Evolutionary conservation across 2,888 invertebrate species (phyloP).

Genomic region (Archaeoteleia sp.): DNA sequence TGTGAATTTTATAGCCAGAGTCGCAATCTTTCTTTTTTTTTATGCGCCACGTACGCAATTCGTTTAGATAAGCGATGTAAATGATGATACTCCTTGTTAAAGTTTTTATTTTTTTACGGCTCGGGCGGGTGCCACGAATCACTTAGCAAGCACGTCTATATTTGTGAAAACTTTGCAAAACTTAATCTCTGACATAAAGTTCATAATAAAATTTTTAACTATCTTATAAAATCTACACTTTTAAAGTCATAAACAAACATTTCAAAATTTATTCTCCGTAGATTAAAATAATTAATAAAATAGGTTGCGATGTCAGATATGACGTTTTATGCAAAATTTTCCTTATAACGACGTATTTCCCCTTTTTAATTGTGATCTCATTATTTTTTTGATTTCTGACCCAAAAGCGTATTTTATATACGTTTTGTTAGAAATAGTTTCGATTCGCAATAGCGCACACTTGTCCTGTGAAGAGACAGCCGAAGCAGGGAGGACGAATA

Average conservation of each 20-base stretch:
- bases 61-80: constrained; percentile 25
- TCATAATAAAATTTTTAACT: too few species aligned
- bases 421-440: constrained; percentile 17
- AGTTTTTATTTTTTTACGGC: constrained; percentile 54
- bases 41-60: constrained; percentile 20
- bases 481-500: constrained; percentile 20
- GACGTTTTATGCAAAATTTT: constrained; percentile 16
- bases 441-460: constrained; percentile 34
- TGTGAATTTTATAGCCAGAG: constrained; percentile 26
- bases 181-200: too few species aligned
- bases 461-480: constrained; percentile 30
- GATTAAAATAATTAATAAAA: too few species aligned
- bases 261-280: too few species aligned
- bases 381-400: constrained; percentile 21
- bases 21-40: constrained; percentile 30
- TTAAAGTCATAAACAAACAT: too few species aligned
- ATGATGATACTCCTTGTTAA: constrained; percentile 48
- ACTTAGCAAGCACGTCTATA: constrained; percentile 9
- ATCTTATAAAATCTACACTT: too few species aligned
- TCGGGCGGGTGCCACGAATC: constrained; percentile 23
- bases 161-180: constrained; percentile 26
- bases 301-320: too few species aligned
- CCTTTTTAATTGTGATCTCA: constrained; percentile 38
- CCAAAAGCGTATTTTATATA: constrained; percentile 9
- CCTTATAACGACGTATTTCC: constrained; percentile 8